Evolutionary conservation across 2,113 vertebrate genomes (phyloP), one percentile per base, ranked within the genome.

Genomic region (Oreochromis niloticus): DNA sequence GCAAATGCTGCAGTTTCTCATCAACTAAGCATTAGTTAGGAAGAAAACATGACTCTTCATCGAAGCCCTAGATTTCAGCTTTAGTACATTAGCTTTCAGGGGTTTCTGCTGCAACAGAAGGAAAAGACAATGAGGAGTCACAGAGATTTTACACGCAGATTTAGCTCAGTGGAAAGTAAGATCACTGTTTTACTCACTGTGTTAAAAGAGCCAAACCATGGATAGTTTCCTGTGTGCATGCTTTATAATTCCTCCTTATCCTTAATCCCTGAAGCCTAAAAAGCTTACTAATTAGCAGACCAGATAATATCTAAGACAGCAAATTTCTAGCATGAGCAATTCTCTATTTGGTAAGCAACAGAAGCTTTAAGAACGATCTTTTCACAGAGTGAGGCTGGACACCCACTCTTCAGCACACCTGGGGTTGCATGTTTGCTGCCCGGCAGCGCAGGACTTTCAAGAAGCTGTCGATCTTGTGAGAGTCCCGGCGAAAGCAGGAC

Each of bases 381-480:
- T 54, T 30, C 36, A 19, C 66, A 80, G 52, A 87, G 54, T 7
- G 32, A 55, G 30, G 81, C 85, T 13, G 56, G 16, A 75, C 1
- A 17, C 11, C 19, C 3, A 5, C 43, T 41, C 54, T 75, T 92
- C 80, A 97, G 84, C 96, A 97, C 88, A 93, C 86, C 27, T 96
- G 94, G 0, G 96, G 96, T 6, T 91, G 87, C 86, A 83, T 54
- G 85, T 94, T 94, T 4, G 95, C 84, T 1, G 95, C 93, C 17
- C 96, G 92, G 85, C 97, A 97, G 32, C 96, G 96, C 1, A 97
- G 95, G 36, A 97, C 95, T 84, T 97, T 97, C 46, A 97, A 95
- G 91, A 97, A 97, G 85, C 95, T 97, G 92, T 97, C 96, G 3
- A 97, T 97, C 91, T 97, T 97, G 93, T 97, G 96, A 3, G 97